Conservation (phyloP, 2,797 vertebrate species). For the Phalloptychus januarius region DNA sequence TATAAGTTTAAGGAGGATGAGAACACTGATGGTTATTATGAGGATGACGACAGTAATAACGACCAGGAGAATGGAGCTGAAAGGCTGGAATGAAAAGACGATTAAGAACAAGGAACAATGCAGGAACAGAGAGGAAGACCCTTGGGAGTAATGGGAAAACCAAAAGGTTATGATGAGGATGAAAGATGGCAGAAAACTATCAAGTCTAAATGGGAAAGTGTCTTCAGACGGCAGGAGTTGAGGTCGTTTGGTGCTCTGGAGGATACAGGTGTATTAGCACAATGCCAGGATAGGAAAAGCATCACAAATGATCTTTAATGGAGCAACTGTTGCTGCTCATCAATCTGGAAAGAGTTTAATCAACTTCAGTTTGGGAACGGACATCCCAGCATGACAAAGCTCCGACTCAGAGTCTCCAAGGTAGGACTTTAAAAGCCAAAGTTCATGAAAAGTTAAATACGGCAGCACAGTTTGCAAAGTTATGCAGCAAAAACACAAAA, state of each 20-base stretch:
- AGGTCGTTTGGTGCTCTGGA: not conserved
- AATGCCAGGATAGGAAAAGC: not conserved
- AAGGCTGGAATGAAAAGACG: not conserved
- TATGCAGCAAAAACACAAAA: not conserved
- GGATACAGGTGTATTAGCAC: not conserved
- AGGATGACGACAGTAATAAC: not conserved
- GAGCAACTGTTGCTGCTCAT: not conserved
- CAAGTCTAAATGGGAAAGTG: not conserved
- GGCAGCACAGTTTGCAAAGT: not conserved
- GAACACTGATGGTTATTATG: slow-evolving; percentile 4
- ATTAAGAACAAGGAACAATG: not conserved
- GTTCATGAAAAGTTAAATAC: not conserved
- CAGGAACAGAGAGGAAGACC: not conserved
- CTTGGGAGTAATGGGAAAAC: not conserved
- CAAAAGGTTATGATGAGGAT: not conserved
- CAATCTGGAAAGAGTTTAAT: not conserved
- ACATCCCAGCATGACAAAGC: not conserved
- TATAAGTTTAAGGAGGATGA: not conserved
- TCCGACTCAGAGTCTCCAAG: not conserved
- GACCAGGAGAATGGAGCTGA: not conserved
- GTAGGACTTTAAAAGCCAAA: not conserved
- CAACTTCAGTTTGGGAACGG: not conserved
- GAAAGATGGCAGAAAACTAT: not conserved
- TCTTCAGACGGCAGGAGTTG: not conserved
- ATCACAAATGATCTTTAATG: not conserved